These are phyloP conservation scores for Formicarius rufipectus DNA, from an alignment of 2,113 vertebrate species.

Conservation along the genomic window DNA sequence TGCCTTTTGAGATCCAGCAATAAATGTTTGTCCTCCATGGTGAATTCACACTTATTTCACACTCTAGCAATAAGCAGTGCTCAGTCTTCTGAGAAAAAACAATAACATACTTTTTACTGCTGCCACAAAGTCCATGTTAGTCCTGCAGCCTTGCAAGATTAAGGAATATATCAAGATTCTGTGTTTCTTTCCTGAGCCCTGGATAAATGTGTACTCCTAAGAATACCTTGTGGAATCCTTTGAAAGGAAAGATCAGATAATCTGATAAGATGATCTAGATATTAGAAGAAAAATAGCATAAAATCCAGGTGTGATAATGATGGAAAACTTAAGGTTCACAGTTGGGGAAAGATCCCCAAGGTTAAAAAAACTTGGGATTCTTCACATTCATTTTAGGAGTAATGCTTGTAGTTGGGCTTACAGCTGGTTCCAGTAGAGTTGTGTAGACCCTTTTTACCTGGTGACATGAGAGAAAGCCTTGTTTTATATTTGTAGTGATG, in stretches of 20 bases:
- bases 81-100: slow-evolving; percentile 10
- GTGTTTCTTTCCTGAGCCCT: not conserved
- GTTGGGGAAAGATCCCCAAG: not conserved
- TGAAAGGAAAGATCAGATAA: not conserved
- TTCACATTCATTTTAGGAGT: not conserved
- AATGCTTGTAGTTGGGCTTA: not conserved
- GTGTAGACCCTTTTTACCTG: fast-evolving
- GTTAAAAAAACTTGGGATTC: not conserved
- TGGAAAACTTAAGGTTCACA: not conserved
- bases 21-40: not conserved
- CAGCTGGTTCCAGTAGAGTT: not conserved
- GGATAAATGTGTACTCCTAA: not conserved
- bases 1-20: not conserved
- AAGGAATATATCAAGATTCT: not conserved
- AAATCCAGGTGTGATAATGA: not conserved
- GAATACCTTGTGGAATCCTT: not conserved
- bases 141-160: not conserved
- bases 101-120: not conserved
- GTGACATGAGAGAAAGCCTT: not conserved
- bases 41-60: not conserved
- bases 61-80: not conserved
- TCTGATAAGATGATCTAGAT: not conserved
- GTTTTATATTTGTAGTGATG: not conserved
- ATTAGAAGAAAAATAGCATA: not conserved
- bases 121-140: not conserved